Evolutionary conservation across 1,140 invertebrate genomes (phyloP).

Genomic region (Lepidurus couesii): DNA sequence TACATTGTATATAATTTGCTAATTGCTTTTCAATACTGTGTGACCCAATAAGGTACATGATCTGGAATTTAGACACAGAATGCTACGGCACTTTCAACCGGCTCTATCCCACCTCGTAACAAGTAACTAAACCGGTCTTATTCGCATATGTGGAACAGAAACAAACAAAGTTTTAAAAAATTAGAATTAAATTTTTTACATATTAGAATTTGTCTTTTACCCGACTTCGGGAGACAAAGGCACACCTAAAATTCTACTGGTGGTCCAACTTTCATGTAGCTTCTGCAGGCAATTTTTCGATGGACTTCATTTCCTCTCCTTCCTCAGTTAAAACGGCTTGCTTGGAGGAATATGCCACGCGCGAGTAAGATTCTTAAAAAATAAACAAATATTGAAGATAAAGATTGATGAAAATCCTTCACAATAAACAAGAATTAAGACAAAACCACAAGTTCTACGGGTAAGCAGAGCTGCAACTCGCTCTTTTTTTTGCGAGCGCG

Average conservation of each 20-base stretch:
- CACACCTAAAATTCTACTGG: neutral
- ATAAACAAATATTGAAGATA: neutral
- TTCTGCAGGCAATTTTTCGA: neutral
- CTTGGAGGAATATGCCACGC: neutral
- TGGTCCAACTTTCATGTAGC: neutral
- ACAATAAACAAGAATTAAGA: neutral
- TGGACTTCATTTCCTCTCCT: neutral
- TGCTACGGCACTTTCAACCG: too few species aligned
- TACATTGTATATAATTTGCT: too few species aligned
- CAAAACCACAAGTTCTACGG: neutral
- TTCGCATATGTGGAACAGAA: too few species aligned
- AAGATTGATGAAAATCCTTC: neutral
- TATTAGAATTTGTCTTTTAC: neutral
- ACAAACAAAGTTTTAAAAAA: too few species aligned
- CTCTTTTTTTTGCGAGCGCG: too few species aligned
- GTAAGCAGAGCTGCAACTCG: too few species aligned
- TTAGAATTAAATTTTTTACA: too few species aligned
- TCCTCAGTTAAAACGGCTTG: neutral
- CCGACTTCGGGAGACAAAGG: neutral
- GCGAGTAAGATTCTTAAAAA: conserved; percentile 2
- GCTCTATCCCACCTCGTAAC: too few species aligned
- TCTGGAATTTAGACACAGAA: too few species aligned
- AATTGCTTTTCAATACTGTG: too few species aligned
- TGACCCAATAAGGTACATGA: too few species aligned
- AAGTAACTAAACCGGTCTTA: too few species aligned